Evolutionary conservation across 2,797 vertebrate species (phyloP), one percentile per base, ranked within the genome.

Genomic region (Lepus oiostolus): DNA sequence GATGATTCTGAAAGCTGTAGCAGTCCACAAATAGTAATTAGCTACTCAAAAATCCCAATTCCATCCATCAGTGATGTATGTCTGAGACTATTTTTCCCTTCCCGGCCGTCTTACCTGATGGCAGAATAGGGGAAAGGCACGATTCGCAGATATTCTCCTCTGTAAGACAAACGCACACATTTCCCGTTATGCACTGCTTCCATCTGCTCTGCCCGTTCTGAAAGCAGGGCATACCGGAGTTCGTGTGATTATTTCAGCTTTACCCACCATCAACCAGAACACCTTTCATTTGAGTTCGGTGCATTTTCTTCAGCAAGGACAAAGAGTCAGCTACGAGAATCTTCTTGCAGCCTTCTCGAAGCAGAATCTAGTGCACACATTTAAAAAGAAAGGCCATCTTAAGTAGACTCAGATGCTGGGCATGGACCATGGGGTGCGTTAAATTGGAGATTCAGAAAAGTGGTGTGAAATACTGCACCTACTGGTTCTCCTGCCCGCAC

Each of bases 311-410:
- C 71, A 99, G 98, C 84, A 99, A 98, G 1, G 99, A 99, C n/a
- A 99, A 98, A 1, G 99, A 99, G 97, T 99, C 99, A 0, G 99
- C 99, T 88, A 99, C 99, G 3, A 99, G 98, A 90, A 99, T 99
- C 98, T 99, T 99, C 98, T 99, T 99, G 98, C 99, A 99, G 2
- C 99, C 99, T 97, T 99, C 99, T 76, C 99, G 98, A 95, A 99
- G 98, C 81, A 99, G 98, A 97, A 99, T 99, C 99, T 99, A 96
- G 88, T 60, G 38, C 5, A 89, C 72, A 97, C 79, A 95, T 67
- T 50, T 28, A 76, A 91, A 92, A 63, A 94, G 19, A 84, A 94
- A 96, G 85, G 13, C 1, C 30, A 54, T 26, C 60, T 83, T 85
- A 70, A 88, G 24, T 14, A 72, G 42, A 80, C 21, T 65, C 26